Evolutionary conservation across 1,140 invertebrate genomes (phyloP), one percentile per base, ranked within the genome.

Genomic region (Holotrichia oblita): DNA sequence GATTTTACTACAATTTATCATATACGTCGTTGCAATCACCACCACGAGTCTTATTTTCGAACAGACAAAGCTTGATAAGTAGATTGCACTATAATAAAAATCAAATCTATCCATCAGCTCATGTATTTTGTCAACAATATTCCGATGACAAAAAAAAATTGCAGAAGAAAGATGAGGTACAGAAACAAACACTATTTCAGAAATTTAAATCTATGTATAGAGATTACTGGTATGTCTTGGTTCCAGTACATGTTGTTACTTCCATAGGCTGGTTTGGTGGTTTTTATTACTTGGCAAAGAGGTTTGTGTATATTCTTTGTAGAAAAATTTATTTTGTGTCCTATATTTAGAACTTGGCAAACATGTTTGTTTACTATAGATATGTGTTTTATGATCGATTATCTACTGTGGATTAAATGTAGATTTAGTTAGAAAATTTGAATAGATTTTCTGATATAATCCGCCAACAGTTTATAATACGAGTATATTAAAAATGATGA

Each of bases 221-320:
- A 87, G 93, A 98, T 85, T 98, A 99, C 88, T 98, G 97, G 94
- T 97, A 98, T 88, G 93, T 98, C 78, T 85, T 98, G 42, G 88
- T 98, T 77, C 96, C 95, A 40, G 96, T 98, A 0, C 97, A 99
- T 88, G 82, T 95, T 77, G 89, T 93, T 6, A 98, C 97, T 10
- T 98, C 96, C 0, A 86, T 91, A 76, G 90, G 93, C 78, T 99
- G 97, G 97, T 93, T 94, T 87, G 92, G 92, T 10, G 87, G 91
- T 17, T 98, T 98, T 87, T 98, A 97, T 87, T 93, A 94, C 85
- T 87, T 93, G 81, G 94, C 94, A n/a, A 93, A 92, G 88, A 96
- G 94, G 96, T 98, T 64, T 64, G 61, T 64, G 7, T 12, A 90
- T 86, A 85, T 64, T 64, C 22, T 22, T n/a, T n/a, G 0, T 14